A percentile compares a stretch with the other conserved stretches of the same genome.
These are phyloP conservation scores for Mungos mungo DNA, from an alignment of 2,113 vertebrate genomes.

Conservation along the genomic window DNA sequence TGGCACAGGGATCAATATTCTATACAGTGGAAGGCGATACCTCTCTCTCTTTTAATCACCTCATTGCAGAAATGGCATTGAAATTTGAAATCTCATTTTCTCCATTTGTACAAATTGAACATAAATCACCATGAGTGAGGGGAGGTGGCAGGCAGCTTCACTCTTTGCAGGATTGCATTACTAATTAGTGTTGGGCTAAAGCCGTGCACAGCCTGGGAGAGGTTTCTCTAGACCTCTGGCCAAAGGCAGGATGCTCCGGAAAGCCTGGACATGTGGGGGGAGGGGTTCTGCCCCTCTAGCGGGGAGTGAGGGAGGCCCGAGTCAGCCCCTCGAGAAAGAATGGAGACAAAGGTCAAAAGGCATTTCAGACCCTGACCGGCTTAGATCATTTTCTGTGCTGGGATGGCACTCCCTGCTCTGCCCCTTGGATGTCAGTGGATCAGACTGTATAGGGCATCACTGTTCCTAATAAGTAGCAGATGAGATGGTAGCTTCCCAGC, in stretches of 20 bases:
- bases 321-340: conserved; percentile 6
- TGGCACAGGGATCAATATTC: conserved; percentile 98
- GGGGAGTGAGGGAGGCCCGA: not conserved
- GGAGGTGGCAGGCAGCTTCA: conserved; percentile 88
- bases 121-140: conserved; percentile 96
- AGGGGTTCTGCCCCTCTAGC: not conserved
- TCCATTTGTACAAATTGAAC: conserved; percentile 94
- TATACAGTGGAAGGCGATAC: conserved; percentile 92
- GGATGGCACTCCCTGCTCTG: not conserved
- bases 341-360: conserved; percentile 41
- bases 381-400: not conserved
- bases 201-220: conserved; percentile 55
- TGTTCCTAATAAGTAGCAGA: not conserved
- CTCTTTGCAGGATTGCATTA: conserved; percentile 94
- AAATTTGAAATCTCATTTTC: conserved; percentile 95
- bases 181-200: conserved; percentile 91
- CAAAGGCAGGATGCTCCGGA: conserved; percentile 58
- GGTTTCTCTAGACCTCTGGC: conserved; percentile 74
- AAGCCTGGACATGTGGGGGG: conserved; percentile 11
- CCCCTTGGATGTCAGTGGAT: not conserved
- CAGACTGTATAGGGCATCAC: not conserved
- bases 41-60: conserved; percentile 97
- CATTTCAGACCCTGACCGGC: not conserved
- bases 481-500: not conserved
- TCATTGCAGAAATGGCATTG: conserved; percentile 97